phyloP scores from a whole-genome alignment of 1,140 invertebrate genomes.

The Bombus sylvicola region DNA sequence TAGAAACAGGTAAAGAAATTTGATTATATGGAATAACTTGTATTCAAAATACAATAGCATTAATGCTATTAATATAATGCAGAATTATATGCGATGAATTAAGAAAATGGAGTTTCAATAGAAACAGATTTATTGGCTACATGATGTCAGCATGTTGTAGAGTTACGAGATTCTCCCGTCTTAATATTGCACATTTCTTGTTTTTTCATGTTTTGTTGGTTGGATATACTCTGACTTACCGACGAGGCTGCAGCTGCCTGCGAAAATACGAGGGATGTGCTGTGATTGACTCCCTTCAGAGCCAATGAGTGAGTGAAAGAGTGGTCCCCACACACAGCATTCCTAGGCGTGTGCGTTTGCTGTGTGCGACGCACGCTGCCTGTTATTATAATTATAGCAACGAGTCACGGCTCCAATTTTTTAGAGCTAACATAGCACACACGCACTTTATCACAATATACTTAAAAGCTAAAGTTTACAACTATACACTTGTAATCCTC shows the following conservation, averaged over 20 bases:
- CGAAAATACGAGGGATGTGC: constrained; percentile 78
- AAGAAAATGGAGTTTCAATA: constrained; percentile 62
- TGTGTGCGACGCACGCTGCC: constrained; percentile 79
- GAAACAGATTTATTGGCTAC: constrained; percentile 65
- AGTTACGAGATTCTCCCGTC: constrained; percentile 64
- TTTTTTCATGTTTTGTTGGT: constrained; percentile 72
- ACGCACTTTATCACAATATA: constrained; percentile 71
- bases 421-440: constrained; percentile 76
- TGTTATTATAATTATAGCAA: constrained; percentile 81
- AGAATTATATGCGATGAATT: constrained; percentile 62
- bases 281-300: constrained; percentile 80
- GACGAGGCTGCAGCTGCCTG: constrained; percentile 76
- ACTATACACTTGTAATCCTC: constrained; percentile 57
- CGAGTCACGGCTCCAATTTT: constrained; percentile 79
- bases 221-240: constrained; percentile 80
- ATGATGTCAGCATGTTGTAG: constrained; percentile 58
- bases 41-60: constrained; percentile 57
- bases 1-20: constrained; percentile 63
- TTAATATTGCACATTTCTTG: constrained; percentile 71
- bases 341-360: constrained; percentile 79
- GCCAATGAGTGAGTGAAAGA: constrained; percentile 78
- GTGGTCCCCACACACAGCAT: constrained; percentile 77
- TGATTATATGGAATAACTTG: constrained; percentile 50
- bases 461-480: constrained; percentile 68
- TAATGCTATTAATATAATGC: constrained; percentile 50